phyloP scores from a whole-genome alignment of 2,113 vertebrate genomes.

The Neopipo cinnamomea region DNA sequence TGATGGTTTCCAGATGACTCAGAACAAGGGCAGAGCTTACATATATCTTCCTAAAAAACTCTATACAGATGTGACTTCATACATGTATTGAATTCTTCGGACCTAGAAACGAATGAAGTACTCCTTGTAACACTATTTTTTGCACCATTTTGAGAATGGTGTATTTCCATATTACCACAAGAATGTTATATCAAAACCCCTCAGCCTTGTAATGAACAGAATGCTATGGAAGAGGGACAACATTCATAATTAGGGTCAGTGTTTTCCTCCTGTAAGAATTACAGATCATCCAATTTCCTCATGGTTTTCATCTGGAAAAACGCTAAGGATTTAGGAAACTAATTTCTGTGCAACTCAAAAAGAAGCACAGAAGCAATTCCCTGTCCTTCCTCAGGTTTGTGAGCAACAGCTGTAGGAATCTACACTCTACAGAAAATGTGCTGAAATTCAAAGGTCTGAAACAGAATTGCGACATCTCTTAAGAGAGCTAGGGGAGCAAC shows the following conservation, averaged over 20 bases:
- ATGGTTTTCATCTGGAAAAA: not conserved
- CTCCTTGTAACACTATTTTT: not conserved
- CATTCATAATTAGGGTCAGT: not conserved
- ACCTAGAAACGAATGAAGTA: not conserved
- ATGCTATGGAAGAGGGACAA: not conserved
- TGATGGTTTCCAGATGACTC: constrained; percentile 14
- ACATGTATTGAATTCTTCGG: not conserved
- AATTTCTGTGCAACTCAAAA: not conserved
- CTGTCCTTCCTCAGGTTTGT: not conserved
- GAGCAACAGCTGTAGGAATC: not conserved
- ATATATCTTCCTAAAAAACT: not conserved
- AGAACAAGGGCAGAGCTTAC: not conserved
- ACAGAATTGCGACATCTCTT: not conserved
- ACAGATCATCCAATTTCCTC: not conserved
- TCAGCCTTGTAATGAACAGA: not conserved
- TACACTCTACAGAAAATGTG: not conserved
- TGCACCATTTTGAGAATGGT: not conserved
- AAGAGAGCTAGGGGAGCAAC: not conserved
- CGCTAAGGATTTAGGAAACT: not conserved
- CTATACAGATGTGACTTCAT: not conserved
- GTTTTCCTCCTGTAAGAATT: not conserved
- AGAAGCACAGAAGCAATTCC: not conserved
- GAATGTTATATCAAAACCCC: not conserved
- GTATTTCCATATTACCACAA: not conserved
- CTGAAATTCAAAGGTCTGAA: not conserved